These are phyloP conservation scores for Serilophus lunatus DNA, from an alignment of 2,113 vertebrate species.

Conservation along the genomic window DNA sequence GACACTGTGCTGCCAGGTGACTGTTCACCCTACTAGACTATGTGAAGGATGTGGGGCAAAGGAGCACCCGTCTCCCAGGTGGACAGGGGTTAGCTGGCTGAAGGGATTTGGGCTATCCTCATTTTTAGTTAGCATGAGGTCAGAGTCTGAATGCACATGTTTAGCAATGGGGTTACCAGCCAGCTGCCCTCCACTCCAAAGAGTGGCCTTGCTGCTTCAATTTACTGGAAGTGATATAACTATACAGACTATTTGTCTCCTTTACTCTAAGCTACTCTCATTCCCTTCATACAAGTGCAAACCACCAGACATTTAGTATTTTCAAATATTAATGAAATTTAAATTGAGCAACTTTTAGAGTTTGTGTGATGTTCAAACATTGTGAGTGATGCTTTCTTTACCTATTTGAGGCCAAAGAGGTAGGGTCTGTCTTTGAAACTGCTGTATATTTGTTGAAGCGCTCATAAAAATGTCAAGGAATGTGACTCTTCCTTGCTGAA, in stretches of 20 bases:
- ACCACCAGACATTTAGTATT: not conserved
- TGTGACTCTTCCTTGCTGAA: not conserved
- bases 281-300: not conserved
- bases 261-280: not conserved
- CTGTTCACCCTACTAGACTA: not conserved
- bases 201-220: not conserved
- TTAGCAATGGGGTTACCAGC: not conserved
- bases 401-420: not conserved
- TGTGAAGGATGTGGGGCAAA: not conserved
- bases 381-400: not conserved
- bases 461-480: not conserved
- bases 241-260: not conserved
- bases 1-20: fast-evolving
- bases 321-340: not conserved
- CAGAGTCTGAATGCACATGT: too few species aligned
- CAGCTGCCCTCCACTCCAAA: not conserved
- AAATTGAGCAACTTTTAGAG: not conserved
- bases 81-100: not conserved
- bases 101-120: not conserved
- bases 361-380: not conserved
- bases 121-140: not conserved
- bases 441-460: not conserved
- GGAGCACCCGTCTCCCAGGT: not conserved
- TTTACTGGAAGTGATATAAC: not conserved
- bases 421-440: not conserved